Base-by-base conservation (phyloP, 2,113 vertebrate genomes). In the Nerophis lumbriciformis region DNA sequence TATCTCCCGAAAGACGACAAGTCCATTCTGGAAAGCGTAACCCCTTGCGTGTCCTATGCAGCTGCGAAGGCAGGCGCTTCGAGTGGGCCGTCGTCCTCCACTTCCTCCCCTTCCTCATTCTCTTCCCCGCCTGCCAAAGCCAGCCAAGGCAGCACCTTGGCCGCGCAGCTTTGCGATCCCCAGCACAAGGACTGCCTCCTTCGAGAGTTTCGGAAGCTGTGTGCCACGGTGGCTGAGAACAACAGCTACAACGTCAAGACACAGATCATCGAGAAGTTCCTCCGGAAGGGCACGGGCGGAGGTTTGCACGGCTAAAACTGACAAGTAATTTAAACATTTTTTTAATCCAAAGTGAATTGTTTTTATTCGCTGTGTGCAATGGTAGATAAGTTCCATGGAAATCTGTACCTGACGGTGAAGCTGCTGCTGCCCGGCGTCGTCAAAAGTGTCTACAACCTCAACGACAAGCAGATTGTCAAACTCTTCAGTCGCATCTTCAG, bases 391-490 rank as follows among this genome's bases (percentile, higher is more conserved):
- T 99, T 99, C 85, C 93, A 84, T 0, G 97, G 97, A 5, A 93
- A 99, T 5, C 83, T 98, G 5, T 98, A 92, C 85, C 82, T 99
- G 72, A 99, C 95, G 0, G 92, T 98, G 78, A 99, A 99, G 78
- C 82, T 98, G 78, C 90, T 99, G 13, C 87, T 99, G 74, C 97
- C 97, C 0, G 97, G 97, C 0, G 95, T 98, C 38, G 85, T 99
- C 50, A 98, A 99, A 83, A 96, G 92, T 36, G 94, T 99, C 56
- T 99, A 99, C 83, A 99, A 99, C 90, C 91, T 99, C 68, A 99
- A 96, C 0, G 97, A 99, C 85, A 99, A 99, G 83, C 97, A 99
- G 90, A 97, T 99, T 19, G 95, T 96, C 16, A 99, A 99, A 79
- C 93, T 99, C 52, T 99, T 98, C 75, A 96, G 96, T 72, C 93